Percentiles rank a stretch among this genome's conserved stretches.
These are phyloP conservation scores for Drosophila bocki DNA, from an alignment of 1,140 invertebrate genomes.

Conservation along the genomic window DNA sequence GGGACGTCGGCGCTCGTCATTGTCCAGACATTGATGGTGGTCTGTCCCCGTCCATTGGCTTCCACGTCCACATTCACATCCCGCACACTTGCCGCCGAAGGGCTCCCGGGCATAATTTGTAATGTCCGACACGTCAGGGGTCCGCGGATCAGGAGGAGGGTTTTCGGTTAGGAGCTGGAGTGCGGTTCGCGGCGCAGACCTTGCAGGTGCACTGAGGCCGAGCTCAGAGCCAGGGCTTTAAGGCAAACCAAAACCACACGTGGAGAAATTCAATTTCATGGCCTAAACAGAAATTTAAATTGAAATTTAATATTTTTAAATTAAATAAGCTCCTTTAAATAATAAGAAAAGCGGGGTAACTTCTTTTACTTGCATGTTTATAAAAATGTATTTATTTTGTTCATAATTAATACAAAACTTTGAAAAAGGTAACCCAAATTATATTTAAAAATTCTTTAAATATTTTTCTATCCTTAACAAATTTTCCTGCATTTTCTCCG, in stretches of 20 bases:
- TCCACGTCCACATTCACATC: constrained; percentile 2
- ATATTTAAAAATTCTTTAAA: too few relatives aligned
- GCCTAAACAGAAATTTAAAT: not conserved
- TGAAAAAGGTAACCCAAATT: fast-evolving
- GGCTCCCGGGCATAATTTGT: constrained; percentile 79
- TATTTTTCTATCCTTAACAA: not conserved
- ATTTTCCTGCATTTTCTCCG: not conserved
- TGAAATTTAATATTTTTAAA: not conserved
- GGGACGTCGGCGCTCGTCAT: constrained; percentile 67
- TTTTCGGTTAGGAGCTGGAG: constrained; percentile 1
- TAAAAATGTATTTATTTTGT: not conserved
- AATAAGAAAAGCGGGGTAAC: too few relatives aligned
- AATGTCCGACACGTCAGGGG: constrained; percentile 78
- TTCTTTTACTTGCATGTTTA: fast-evolving
- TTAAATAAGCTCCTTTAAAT: not conserved
- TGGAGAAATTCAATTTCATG: not conserved
- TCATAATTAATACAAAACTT: too few relatives aligned
- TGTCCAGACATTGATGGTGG: constrained; percentile 79
- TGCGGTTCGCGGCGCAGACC: not conserved
- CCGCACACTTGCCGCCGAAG: constrained; percentile 29
- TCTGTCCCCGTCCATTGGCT: constrained; percentile 17
- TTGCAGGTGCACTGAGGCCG: constrained; percentile 57
- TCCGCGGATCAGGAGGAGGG: constrained; percentile 1
- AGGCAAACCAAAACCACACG: constrained; percentile 23
- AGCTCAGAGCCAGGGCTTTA: not conserved